Base-by-base conservation (phyloP, 2,797 vertebrate species). In the Hydrocynus forskahlii region DNA sequence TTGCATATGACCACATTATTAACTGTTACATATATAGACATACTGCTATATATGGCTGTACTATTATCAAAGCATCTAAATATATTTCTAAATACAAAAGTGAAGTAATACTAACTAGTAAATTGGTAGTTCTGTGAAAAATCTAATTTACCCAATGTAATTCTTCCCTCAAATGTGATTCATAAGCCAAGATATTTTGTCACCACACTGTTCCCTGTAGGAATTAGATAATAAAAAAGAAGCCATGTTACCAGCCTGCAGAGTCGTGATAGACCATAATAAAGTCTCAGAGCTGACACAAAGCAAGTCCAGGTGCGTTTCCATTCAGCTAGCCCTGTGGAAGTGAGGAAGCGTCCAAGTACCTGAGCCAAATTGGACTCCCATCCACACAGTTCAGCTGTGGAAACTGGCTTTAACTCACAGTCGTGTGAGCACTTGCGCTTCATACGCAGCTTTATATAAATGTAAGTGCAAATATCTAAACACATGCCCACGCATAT, bases 221-320 rank as follows among this genome's bases (percentile, higher is more conserved):
- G 9, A 74, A 59, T 43, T n/a, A 38, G 52, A 12, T 38, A 38
- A 73, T 7, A 13, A 57, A n/a, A 45, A 45, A 25, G 10, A 45
- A 55, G 7, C 12, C 9, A 29, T 25, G 78, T 2, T 63, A 25
- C 16, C 8, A 66, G 43, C 40, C 48, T 75, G 55, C 23, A 35
- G 6, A 74, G 71, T 59, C 17, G 21, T 40, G 59, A 23, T 8
- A 40, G 54, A 60, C 35, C 40, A 55, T 68, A 43, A n/a, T 29
- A 66, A 45, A 13, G 10, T 63, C 43, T 12, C 38, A 16, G 29
- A n/a, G 69, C 62, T 64, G 25, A 35, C 43, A 70, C 52, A 48
- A 57, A 62, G 50, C 29, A 64, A 71, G 57, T 81, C 75, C 68
- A 81, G 80, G 74, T 76, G 67, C 74, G 63, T 38, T 72, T 77